phyloP scores from a whole-genome alignment of 1,140 invertebrate genomes.

The Pissodes strobi region DNA sequence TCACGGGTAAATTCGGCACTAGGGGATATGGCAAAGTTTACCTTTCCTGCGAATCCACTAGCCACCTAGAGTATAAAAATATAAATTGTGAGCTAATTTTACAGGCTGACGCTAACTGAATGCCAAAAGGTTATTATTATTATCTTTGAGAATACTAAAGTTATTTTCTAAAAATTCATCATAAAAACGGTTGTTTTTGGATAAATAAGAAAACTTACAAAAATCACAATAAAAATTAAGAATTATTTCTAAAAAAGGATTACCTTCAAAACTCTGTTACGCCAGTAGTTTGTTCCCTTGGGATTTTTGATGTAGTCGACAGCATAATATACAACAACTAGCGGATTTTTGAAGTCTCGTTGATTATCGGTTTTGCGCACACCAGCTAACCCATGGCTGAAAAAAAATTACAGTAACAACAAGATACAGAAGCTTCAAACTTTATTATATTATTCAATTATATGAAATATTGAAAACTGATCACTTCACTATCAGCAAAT shows the following conservation, averaged over 20 bases:
- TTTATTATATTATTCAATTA: not conserved
- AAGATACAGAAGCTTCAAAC: slow-evolving; percentile 1
- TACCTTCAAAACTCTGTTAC: slow-evolving; percentile 91
- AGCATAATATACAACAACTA: slow-evolving; percentile 90
- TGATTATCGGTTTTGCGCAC: slow-evolving; percentile 84
- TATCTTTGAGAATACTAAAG: no score
- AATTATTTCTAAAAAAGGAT: not conserved
- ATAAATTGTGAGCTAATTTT: no score
- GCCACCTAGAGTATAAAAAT: slow-evolving; percentile 79
- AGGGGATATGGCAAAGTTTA: slow-evolving; percentile 88
- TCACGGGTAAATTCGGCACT: slow-evolving; percentile 94
- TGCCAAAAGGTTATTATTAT: no score
- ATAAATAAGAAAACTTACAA: no score
- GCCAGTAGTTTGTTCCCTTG: slow-evolving; percentile 99
- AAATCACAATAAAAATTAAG: no score
- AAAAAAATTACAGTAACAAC: no score
- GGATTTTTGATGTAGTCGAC: slow-evolving; percentile 97
- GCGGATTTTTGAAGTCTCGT: slow-evolving; percentile 85
- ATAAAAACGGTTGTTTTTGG: no score
- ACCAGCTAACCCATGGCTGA: slow-evolving; percentile 89
- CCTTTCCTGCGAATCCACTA: slow-evolving; percentile 76
- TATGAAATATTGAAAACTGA: no score
- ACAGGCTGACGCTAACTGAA: no score
- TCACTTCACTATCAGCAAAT: no score
- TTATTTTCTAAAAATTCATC: no score